These are phyloP conservation scores for Tolypeutes matacus DNA, from an alignment of 2,797 vertebrate species.

Conservation along the genomic window DNA sequence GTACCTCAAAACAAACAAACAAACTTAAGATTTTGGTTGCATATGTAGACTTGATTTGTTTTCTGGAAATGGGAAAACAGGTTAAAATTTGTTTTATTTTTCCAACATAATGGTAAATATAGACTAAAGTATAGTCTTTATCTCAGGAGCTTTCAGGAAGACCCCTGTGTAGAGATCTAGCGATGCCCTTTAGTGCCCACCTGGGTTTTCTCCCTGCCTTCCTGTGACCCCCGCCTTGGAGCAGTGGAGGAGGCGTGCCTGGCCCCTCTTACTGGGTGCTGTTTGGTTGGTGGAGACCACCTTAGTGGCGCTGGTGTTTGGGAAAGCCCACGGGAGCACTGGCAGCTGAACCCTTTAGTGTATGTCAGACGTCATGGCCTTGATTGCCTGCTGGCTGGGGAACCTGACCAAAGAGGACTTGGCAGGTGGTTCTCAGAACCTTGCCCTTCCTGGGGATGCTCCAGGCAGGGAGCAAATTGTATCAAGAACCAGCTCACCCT, in stretches of 20 bases:
- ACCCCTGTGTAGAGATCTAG: not conserved
- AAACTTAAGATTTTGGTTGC: not conserved
- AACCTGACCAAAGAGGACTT: not conserved
- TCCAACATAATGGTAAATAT: not conserved
- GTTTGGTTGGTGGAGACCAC: not conserved
- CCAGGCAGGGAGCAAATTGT: not conserved
- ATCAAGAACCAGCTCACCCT: rapidly evolving
- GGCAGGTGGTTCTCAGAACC: not conserved
- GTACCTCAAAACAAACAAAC: too few relatives aligned
- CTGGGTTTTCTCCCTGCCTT: not conserved
- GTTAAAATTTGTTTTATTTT: not conserved
- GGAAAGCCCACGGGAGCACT: not conserved
- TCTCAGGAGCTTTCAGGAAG: not conserved
- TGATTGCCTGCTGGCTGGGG: not conserved
- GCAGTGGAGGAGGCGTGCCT: rapidly evolving
- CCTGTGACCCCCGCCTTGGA: not conserved
- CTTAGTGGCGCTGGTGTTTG: not conserved
- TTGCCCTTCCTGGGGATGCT: not conserved
- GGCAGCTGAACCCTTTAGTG: not conserved
- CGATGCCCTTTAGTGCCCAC: not conserved
- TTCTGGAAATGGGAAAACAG: not conserved
- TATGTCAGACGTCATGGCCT: not conserved
- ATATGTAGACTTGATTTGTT: not conserved
- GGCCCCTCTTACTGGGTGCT: not conserved
- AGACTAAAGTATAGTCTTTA: not conserved